Evolutionary conservation across 2,888 invertebrate genomes (phyloP).

Genomic region (Ommatoiulus sabulosus): DNA sequence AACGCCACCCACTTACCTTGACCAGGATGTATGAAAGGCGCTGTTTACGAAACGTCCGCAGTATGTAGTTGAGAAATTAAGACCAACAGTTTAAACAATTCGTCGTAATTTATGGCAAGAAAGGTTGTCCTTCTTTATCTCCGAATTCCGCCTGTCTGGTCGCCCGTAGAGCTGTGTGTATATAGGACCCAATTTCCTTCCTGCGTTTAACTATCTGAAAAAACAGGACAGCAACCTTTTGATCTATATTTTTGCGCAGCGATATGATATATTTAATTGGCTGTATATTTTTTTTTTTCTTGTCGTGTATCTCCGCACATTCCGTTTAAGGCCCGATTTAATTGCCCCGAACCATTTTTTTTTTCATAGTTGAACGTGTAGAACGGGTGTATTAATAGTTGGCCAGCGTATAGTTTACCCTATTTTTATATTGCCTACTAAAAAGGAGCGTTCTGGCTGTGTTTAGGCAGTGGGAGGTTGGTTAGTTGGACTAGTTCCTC

Average conservation of each 20-base stretch:
- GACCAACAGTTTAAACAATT: too few relatives aligned
- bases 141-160: background rate
- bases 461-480: background rate
- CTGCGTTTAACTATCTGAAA: background rate
- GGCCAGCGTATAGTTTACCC: background rate
- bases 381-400: background rate
- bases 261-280: background rate
- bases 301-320: background rate
- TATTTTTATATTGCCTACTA: background rate
- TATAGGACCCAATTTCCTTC: background rate
- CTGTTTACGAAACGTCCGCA: too few relatives aligned
- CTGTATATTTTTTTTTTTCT: background rate
- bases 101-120: too few relatives aligned
- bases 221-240: slow-evolving; percentile 39
- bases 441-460: background rate
- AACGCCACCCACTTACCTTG: too few relatives aligned
- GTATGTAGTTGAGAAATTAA: too few relatives aligned
- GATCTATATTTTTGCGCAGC: background rate
- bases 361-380: slow-evolving; percentile 18
- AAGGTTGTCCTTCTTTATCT: too few relatives aligned
- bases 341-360: slow-evolving; percentile 10
- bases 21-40: too few relatives aligned
- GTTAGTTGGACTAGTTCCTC: background rate
- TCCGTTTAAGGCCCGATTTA: slow-evolving; percentile 2
- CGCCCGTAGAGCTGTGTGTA: background rate